Percentiles rank a stretch among this genome's conserved stretches.
These are phyloP conservation scores for Aphelenchoides besseyi DNA, from an alignment of 1,140 invertebrate genomes.

Conservation along the genomic window DNA sequence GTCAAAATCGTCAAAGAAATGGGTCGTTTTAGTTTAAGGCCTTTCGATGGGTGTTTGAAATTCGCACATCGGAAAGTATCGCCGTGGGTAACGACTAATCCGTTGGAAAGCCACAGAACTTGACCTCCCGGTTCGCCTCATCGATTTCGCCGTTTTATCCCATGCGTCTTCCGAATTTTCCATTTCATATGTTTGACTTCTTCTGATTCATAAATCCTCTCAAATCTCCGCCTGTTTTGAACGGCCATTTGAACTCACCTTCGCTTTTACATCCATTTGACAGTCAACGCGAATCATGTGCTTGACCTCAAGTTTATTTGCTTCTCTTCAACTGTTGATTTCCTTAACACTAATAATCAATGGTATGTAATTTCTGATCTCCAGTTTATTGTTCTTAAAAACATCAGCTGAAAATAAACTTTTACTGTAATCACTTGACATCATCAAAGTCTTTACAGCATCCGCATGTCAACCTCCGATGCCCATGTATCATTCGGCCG, in stretches of 20 bases:
- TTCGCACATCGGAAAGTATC: too few relatives aligned
- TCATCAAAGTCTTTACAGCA: not conserved
- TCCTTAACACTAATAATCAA: conserved; percentile 4
- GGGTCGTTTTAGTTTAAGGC: too few relatives aligned
- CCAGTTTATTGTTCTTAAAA: too few relatives aligned
- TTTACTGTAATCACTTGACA: too few relatives aligned
- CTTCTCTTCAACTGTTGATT: not conserved
- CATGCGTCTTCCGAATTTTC: not conserved
- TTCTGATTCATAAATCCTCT: not conserved
- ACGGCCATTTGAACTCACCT: not conserved
- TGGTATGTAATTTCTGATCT: too few relatives aligned
- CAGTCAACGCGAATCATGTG: too few relatives aligned
- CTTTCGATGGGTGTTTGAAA: too few relatives aligned
- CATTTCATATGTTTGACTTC: not conserved
- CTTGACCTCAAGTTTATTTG: too few relatives aligned
- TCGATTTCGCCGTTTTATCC: too few relatives aligned
- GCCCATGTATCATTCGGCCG: not conserved
- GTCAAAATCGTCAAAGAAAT: too few relatives aligned
- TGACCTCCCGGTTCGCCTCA: conserved; percentile 1
- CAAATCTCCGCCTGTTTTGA: not conserved
- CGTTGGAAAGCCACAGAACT: not conserved
- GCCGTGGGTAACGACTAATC: not conserved
- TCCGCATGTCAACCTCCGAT: conserved; percentile 10
- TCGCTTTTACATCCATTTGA: not conserved
- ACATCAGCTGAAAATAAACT: too few relatives aligned